Conservation (phyloP, 2,797 vertebrate genomes). For the Mormyrops boulengeri region DNA sequence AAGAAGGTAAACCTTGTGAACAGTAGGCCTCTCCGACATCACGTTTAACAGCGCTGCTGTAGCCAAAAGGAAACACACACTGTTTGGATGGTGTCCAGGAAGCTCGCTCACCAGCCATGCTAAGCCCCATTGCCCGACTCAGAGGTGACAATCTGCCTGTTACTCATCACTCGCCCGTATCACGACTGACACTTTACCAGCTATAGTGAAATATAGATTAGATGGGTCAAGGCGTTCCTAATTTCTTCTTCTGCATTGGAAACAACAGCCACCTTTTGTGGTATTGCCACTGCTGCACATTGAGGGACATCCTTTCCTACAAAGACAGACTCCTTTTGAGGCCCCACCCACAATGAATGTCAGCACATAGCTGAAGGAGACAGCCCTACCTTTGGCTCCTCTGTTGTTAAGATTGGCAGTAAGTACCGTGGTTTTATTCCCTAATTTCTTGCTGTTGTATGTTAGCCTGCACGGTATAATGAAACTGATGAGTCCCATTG, state of each 20-base stretch:
- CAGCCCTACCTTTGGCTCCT: not conserved
- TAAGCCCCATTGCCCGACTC: slow-evolving; percentile 1
- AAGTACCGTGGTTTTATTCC: not conserved
- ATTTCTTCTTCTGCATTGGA: not conserved
- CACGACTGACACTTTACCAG: slow-evolving; percentile 41
- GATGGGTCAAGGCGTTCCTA: slow-evolving; percentile 21
- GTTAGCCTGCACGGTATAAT: not conserved
- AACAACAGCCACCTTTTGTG: not conserved
- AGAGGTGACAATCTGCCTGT: slow-evolving; percentile 26
- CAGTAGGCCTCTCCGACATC: not conserved
- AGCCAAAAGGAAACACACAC: slow-evolving; percentile 24
- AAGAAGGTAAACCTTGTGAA: slow-evolving; percentile 8
- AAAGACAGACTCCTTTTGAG: not conserved
- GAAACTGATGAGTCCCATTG: not conserved
- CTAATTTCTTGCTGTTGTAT: not conserved
- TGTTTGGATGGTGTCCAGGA: slow-evolving; percentile 22
- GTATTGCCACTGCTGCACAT: not conserved
- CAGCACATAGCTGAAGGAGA: not conserved
- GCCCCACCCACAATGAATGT: not conserved
- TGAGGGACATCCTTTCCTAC: not conserved
- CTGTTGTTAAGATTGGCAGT: not conserved
- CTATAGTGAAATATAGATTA: slow-evolving; percentile 55
- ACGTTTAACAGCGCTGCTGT: slow-evolving; percentile 1
- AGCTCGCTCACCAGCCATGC: not conserved
- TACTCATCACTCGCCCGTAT: slow-evolving; percentile 19